These are phyloP conservation scores for Acheta domesticus DNA, from an alignment of 2,888 invertebrate species.

Conservation along the genomic window DNA sequence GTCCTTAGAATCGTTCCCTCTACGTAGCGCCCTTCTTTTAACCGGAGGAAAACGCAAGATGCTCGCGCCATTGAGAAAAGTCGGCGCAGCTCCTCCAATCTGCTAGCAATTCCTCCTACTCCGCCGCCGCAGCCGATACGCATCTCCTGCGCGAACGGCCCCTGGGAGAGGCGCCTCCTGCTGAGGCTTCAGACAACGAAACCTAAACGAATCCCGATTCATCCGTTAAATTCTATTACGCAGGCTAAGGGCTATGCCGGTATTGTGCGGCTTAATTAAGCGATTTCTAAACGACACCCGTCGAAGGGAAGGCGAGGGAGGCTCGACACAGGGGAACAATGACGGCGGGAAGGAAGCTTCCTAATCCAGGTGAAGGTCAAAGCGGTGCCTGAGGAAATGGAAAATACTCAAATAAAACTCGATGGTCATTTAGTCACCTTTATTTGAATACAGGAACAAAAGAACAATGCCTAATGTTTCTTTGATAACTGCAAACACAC, in stretches of 20 bases:
- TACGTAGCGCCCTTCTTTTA: no score
- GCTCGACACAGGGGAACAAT: neutral
- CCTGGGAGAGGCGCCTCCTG: no score
- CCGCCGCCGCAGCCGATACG: neutral
- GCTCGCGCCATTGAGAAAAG: neutral
- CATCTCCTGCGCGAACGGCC: neutral
- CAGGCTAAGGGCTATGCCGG: neutral
- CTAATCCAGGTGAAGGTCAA: no score
- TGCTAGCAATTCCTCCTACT: neutral
- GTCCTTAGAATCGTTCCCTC: no score
- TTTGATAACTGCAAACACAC: slow-evolving; percentile 27
- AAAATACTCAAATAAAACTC: neutral
- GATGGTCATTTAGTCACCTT: slow-evolving; percentile 24
- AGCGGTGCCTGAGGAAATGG: neutral
- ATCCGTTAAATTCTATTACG: neutral
- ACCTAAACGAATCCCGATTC: slow-evolving; percentile 4
- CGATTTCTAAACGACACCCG: neutral
- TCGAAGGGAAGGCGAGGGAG: neutral
- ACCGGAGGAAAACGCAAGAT: neutral
- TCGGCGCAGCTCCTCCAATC: no score
- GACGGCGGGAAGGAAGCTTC: neutral
- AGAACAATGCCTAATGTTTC: neutral
- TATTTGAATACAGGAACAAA: slow-evolving; percentile 29
- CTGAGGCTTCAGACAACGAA: neutral
- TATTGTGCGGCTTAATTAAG: neutral